Base-by-base conservation (phyloP, 2,888 invertebrate species). In the Drosophila imparisetae region DNA sequence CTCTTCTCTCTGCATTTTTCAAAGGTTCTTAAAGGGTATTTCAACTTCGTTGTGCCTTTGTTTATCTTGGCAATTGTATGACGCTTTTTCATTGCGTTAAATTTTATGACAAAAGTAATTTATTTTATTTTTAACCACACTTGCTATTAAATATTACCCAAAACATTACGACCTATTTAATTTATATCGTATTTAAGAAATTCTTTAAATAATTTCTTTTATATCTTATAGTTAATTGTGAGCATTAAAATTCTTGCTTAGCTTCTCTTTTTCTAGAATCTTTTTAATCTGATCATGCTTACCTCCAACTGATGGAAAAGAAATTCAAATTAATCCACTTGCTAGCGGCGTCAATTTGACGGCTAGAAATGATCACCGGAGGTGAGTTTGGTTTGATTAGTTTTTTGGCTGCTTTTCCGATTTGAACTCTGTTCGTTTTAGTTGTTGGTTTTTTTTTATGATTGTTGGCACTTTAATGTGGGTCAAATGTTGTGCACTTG, bases 281-380 rank as follows among this genome's bases (percentile, higher is more conserved):
- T 57, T 0, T 13, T 32, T 18, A 40, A 38, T 50, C 60, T 18
- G n/a, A 21, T 24, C 21, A 40, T 27, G 30, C 86, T 88, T 54
- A 88, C 86, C 90, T 89, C 86, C 75, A 72, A 64, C 72, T 68
- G 65, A 48, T 66, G 75, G 59, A 62, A 78, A 66, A 70, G 72
- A 58, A 88, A 83, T 83, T 86, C 49, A 89, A 80, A 64, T 83
- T 86, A 89, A 86, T 86, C 85, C 85, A 89, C 84, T 79, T 77
- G 81, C 58, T 77, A 60, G 79, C 60, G 78, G 69, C 78, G 86
- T 74, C 66, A 30, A 75, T 59, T 68, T 59, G 86, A 75, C 83
- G 63, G 57, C 73, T 66, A 71, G 62, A 77, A 71, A 52, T 58
- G 52, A 66, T 66, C 49, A 36, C 27, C 52, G 5, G 27, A 61